Base-by-base conservation (phyloP, 2,888 invertebrate genomes). In the Caenorhabditis sulstoni region DNA sequence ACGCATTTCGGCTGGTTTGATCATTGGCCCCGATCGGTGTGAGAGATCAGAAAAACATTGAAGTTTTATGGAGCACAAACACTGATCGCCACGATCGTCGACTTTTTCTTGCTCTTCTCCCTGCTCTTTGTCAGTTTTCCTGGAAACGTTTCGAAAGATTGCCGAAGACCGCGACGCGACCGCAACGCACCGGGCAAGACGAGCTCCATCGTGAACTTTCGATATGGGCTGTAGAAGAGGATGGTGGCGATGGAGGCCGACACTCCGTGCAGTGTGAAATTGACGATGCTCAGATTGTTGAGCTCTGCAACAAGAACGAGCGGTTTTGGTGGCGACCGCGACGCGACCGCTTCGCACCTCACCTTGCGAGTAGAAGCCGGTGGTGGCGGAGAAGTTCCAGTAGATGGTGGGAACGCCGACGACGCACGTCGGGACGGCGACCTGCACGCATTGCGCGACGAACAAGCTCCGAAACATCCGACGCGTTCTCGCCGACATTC, bases 221-320 rank as follows among this genome's bases (percentile, higher is more conserved):
- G 12, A 66, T 75, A 75, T 0, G 74, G 66, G 7, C 18, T 22
- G 20, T 66, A 75, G 7, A 75, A 53, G 18, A 66, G 47, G 18
- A 66, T 53, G n/a, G 61, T 67, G 35, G 66, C 52, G 14, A 75
- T 55, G 1, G 74, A 75, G 12, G 66, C 61, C 14, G 74, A 75
- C 0, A 66, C 45, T 12, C 74, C 74, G 23, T 75, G 74, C 11
- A 75, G 39, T 5, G 74, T 75, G 53, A 75, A 75, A 8, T 59
- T 18, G 4, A 75, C 16, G 23, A 66, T 66, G 29, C 66, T 66
- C n/a, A 75, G 22, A 39, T 66, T 66, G 44, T 75, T 75, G 14
- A 61, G 47, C 52, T 59, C 71, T 70, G 68, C 11, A 68, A 68
- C 16, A 16, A n/a, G 20, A n/a, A 7, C 12, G 16, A 7, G 14